Conservation (phyloP, 2,797 vertebrate genomes). For the Gadopsis marmoratus region DNA sequence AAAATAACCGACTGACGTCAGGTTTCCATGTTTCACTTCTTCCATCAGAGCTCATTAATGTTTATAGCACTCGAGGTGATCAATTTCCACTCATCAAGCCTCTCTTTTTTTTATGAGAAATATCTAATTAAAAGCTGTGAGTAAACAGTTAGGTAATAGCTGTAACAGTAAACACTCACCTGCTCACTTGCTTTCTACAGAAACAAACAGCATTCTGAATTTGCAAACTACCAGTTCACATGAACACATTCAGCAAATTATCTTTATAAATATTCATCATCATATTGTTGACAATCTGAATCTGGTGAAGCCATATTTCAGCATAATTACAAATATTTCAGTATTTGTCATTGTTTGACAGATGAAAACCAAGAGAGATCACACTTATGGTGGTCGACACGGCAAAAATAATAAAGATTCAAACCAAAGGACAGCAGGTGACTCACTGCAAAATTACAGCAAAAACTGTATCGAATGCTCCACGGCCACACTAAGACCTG, state of each 20-base stretch:
- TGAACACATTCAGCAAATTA: not conserved
- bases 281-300: not conserved
- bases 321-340: too few species aligned
- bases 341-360: not conserved
- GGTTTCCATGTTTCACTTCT: not conserved
- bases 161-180: too few species aligned
- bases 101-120: not conserved
- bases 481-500: not conserved
- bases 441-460: not conserved
- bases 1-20: not conserved
- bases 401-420: not conserved
- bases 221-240: not conserved
- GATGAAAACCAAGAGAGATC: too few species aligned
- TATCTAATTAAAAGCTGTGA: not conserved
- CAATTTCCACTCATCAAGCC: not conserved
- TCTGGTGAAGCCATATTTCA: not conserved
- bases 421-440: not conserved
- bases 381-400: too few species aligned
- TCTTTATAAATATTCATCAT: slow-evolving; percentile 1
- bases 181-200: not conserved
- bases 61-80: not conserved
- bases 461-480: not conserved
- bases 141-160: not conserved
- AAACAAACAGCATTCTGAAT: not conserved
- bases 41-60: not conserved